phyloP scores from a whole-genome alignment of 2,888 invertebrate species.

The Leptopterna dolabrata region DNA sequence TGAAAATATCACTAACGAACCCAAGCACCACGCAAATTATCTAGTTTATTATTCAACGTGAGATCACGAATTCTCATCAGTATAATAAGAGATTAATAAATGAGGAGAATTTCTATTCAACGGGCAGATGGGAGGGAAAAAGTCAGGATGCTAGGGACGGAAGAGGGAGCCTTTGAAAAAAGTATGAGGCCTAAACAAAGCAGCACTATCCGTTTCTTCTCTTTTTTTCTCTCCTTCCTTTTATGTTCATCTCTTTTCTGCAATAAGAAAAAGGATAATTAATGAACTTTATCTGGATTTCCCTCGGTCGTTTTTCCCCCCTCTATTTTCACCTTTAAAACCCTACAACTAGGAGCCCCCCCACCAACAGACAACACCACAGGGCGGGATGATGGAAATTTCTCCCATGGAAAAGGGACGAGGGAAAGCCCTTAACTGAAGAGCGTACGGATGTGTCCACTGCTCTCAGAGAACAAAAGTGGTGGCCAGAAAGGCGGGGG shows the following conservation, averaged over 20 bases:
- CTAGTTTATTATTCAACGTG: not conserved
- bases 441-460: not conserved
- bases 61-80: not conserved
- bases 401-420: not conserved
- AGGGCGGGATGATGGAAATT: not conserved
- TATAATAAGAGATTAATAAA: not conserved
- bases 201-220: not conserved
- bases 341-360: not conserved
- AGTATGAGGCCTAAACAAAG: not conserved
- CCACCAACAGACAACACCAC: too few species aligned
- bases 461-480: not conserved
- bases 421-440: not conserved
- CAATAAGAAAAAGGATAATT: not conserved
- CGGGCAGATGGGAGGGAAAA: not conserved
- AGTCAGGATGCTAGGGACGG: not conserved
- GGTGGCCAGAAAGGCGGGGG: not conserved
- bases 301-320: not conserved
- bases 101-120: not conserved
- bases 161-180: not conserved
- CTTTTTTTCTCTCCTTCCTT: too few species aligned
- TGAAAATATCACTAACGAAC: not conserved
- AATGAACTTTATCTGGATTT: constrained; percentile 11
- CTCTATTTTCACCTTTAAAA: not conserved
- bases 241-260: not conserved
- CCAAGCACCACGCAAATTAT: not conserved